Conservation (phyloP, 92 coral and sea anemone species). For the Plumapathes pennacea region DNA sequence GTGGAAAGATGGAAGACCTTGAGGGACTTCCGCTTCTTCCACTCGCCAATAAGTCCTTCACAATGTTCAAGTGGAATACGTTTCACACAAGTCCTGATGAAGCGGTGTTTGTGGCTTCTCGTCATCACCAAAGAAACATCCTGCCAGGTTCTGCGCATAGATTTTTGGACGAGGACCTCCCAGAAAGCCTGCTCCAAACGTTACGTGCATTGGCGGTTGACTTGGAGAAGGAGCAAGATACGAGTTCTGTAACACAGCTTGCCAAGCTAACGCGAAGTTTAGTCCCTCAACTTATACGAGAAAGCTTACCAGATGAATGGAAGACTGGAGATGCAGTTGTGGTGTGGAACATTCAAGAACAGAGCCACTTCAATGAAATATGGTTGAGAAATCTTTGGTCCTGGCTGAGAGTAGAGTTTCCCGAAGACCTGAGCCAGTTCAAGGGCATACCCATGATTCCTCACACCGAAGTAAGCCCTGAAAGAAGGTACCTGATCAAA, state of each 20-base stretch:
- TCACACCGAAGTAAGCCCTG: conserved; percentile 27
- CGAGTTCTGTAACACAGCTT: conserved; percentile 66
- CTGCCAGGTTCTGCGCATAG: conserved; percentile 65
- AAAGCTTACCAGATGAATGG: conserved; percentile 80
- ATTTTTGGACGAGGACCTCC: conserved; percentile 68
- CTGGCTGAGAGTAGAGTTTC: conserved; percentile 85
- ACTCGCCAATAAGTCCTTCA: conserved; percentile 69
- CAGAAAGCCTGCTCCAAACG: conserved; percentile 37
- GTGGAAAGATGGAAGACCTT: conserved; percentile 59
- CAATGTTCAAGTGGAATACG: conserved; percentile 53
- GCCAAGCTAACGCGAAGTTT: conserved; percentile 58
- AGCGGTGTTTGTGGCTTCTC: conserved; percentile 65
- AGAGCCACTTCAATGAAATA: conserved; percentile 55
- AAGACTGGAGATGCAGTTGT: conserved; percentile 50
- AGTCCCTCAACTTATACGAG: conserved; percentile 71
- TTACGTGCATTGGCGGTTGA: conserved; percentile 58
- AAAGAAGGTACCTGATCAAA: conserved; percentile 57
- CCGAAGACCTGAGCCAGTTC: conserved; percentile 70
- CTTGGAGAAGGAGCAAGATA: conserved; percentile 28
- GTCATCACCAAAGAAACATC: conserved; percentile 59
- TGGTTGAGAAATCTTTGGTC: conserved; percentile 88
- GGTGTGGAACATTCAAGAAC: conserved; percentile 68
- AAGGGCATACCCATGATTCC: conserved; percentile 85
- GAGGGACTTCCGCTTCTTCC: conserved; percentile 87
- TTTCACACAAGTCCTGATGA: conserved; percentile 39